Evolutionary conservation across 2,113 vertebrate species (phyloP).

Genomic region (Nibea coibor): DNA sequence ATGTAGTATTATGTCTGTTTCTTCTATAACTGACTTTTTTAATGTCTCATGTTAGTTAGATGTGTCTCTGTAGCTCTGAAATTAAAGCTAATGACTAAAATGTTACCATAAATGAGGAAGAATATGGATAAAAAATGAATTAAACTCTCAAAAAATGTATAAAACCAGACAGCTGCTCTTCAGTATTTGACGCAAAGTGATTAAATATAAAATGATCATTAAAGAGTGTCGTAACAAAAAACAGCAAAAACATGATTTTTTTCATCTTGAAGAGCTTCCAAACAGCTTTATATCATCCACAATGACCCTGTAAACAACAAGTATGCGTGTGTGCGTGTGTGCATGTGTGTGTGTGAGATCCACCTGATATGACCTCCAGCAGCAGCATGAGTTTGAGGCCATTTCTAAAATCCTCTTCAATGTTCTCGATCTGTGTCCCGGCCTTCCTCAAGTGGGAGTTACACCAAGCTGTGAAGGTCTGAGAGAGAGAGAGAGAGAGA

Average conservation of each 20-base stretch:
- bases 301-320: background rate
- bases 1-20: too few relatives aligned
- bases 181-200: background rate
- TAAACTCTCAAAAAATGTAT: background rate
- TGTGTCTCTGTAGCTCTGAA: background rate
- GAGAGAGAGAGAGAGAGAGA: conserved; percentile 4
- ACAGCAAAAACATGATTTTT: background rate
- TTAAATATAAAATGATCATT: background rate
- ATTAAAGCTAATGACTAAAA: background rate
- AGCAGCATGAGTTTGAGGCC: conserved; percentile 95
- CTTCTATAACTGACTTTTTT: too few relatives aligned
- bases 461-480: conserved; percentile 97
- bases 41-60: background rate
- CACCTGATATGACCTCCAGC: conserved; percentile 95
- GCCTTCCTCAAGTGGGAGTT: conserved; percentile 95
- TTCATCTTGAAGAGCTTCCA: background rate
- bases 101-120: background rate
- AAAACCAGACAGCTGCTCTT: background rate
- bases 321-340: conserved; percentile 7
- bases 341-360: conserved; percentile 27
- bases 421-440: conserved; percentile 93
- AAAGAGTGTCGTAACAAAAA: background rate
- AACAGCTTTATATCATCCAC: background rate
- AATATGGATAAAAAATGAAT: background rate
- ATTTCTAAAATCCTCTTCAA: conserved; percentile 94